Conservation (phyloP, 2,113 vertebrate genomes). For the Limanda limanda region DNA sequence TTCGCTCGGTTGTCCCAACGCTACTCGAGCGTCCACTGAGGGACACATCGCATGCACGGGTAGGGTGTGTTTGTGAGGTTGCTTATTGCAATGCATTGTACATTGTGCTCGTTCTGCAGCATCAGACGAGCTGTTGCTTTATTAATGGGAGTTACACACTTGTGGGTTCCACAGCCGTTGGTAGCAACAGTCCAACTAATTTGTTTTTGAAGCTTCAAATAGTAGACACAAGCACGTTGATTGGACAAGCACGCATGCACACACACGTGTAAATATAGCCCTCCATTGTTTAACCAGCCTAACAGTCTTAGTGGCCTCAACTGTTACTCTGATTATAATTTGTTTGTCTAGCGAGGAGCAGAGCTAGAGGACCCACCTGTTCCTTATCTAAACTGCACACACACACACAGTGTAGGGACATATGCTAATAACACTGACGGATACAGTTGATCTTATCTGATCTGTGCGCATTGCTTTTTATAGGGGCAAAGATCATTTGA, state of each 20-base stretch:
- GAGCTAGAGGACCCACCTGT: conserved; percentile 75
- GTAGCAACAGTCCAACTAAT: conserved; percentile 30
- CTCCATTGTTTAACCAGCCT: conserved; percentile 72
- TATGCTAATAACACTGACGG: background rate
- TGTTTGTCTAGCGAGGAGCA: conserved; percentile 63
- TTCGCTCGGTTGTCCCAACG: conserved; percentile 51
- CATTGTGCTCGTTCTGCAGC: background rate
- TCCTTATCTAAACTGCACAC: conserved; percentile 55
- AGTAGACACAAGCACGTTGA: conserved; percentile 19
- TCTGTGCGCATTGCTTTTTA: background rate
- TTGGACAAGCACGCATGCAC: conserved; percentile 24
- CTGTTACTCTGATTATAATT: conserved; percentile 58
- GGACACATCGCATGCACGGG: conserved; percentile 5
- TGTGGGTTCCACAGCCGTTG: conserved; percentile 25
- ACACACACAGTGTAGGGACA: conserved; percentile 5
- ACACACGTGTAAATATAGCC: conserved; percentile 43
- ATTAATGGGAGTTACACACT: background rate
- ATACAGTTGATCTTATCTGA: background rate
- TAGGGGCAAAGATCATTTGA: background rate
- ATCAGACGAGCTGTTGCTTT: background rate
- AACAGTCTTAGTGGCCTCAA: conserved; percentile 61
- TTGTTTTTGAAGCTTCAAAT: conserved; percentile 39
- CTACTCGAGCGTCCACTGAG: conserved; percentile 29
- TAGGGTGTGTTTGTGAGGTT: conserved; percentile 22
- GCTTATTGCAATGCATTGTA: conserved; percentile 17